Evolutionary conservation across 2,113 vertebrate species (phyloP).

Genomic region (Solenodon paradoxus): DNA sequence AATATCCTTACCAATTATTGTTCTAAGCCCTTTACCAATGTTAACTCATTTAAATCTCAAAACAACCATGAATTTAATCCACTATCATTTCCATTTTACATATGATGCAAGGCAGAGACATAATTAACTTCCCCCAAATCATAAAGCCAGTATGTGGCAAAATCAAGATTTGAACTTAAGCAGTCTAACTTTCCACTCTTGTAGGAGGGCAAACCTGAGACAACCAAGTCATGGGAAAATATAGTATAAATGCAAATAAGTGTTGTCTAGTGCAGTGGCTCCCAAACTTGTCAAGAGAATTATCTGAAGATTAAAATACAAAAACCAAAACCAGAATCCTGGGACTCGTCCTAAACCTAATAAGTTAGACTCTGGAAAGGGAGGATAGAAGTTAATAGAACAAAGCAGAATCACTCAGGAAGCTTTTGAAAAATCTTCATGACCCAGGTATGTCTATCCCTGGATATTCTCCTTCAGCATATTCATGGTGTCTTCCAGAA

Average conservation of each 20-base stretch:
- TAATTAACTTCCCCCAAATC: not conserved
- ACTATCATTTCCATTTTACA: conserved; percentile 1
- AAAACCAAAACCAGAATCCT: not conserved
- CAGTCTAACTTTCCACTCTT: not conserved
- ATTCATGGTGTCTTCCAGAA: not conserved
- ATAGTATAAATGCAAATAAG: not conserved
- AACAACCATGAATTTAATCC: not conserved
- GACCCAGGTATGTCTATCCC: too few species aligned
- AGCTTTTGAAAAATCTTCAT: conserved; percentile 4
- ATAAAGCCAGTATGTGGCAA: not conserved
- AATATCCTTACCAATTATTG: not conserved
- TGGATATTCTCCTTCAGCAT: not conserved
- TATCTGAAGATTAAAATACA: not conserved
- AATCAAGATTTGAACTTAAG: not conserved
- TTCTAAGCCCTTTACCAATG: not conserved
- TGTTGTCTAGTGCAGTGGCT: not conserved
- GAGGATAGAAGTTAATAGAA: not conserved
- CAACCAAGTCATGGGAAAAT: not conserved
- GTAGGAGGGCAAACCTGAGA: not conserved
- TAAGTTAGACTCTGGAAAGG: not conserved
- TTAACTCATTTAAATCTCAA: conserved; percentile 24
- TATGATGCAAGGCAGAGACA: not conserved
- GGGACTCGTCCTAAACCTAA: not conserved
- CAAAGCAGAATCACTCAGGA: not conserved
- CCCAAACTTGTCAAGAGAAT: not conserved